phyloP scores from a whole-genome alignment of 2,113 vertebrate species.

The Neomonachus schauinslandi region DNA sequence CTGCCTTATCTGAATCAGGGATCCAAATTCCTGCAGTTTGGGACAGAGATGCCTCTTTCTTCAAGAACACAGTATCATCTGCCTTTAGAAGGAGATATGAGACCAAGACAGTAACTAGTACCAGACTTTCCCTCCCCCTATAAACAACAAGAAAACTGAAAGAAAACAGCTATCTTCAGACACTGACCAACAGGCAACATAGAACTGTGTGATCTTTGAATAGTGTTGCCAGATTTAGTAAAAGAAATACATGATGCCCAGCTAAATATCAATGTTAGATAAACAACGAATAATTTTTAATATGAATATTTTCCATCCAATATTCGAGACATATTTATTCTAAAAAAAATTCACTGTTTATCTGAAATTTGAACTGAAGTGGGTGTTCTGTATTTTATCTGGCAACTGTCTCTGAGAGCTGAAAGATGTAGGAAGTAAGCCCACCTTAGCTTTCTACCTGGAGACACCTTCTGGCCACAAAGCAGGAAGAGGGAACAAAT shows the following conservation, averaged over 20 bases:
- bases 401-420: neutral
- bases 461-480: neutral
- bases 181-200: neutral
- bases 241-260: neutral
- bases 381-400: neutral
- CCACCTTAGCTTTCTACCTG: neutral
- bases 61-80: neutral
- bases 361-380: neutral
- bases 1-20: neutral
- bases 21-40: no score
- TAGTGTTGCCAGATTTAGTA: neutral
- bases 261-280: neutral
- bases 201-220: neutral
- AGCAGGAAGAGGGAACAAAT: neutral
- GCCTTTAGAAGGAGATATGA: neutral
- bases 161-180: neutral
- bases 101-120: neutral
- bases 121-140: neutral
- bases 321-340: neutral
- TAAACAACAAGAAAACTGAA: neutral
- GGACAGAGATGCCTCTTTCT: neutral
- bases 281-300: neutral
- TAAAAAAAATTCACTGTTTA: neutral
- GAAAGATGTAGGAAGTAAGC: neutral
- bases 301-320: neutral